phyloP scores from a whole-genome alignment of 2,113 vertebrate genomes.

The Circaetus gallicus region DNA sequence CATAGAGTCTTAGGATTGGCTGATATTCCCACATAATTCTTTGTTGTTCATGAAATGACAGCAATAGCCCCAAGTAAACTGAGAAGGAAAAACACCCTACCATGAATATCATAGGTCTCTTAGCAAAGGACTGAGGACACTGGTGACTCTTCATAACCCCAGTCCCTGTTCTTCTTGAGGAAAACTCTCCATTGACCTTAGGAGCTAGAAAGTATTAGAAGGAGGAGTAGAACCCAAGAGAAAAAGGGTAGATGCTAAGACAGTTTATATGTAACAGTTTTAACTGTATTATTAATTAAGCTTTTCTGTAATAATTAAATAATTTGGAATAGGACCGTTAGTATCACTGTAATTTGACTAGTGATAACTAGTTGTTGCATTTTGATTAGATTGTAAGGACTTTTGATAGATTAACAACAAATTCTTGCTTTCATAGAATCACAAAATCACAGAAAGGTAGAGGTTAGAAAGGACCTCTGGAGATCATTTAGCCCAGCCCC shows the following conservation, averaged over 20 bases:
- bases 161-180: neutral
- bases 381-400: neutral
- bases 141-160: neutral
- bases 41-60: neutral
- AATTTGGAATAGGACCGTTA: neutral
- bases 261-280: neutral
- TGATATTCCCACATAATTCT: neutral
- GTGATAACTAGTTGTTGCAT: neutral
- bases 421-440: neutral
- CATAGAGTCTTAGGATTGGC: neutral
- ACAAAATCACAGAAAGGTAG: neutral
- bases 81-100: neutral
- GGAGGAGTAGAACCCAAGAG: neutral
- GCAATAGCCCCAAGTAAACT: neutral
- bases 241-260: neutral
- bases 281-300: neutral
- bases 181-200: neutral
- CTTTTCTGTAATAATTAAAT: neutral
- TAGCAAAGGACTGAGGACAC: neutral
- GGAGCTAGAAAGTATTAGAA: neutral
- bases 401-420: neutral
- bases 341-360: neutral
- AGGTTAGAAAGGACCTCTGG: neutral
- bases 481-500: neutral
- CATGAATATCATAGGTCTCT: neutral